phyloP scores from a whole-genome alignment of 2,113 vertebrate species.

The Podilymbus podiceps region DNA sequence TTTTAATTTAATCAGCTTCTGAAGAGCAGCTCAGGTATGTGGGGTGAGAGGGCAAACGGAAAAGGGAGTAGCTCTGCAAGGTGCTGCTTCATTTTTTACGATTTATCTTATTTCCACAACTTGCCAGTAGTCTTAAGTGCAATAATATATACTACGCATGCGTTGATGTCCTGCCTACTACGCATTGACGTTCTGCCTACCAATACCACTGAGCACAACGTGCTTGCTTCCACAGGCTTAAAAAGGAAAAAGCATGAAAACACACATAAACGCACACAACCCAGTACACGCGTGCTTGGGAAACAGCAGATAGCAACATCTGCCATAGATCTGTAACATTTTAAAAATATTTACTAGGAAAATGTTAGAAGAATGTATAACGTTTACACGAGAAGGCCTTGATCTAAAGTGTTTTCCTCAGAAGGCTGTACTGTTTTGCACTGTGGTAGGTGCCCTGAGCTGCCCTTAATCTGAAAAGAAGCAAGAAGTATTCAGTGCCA shows the following conservation, averaged over 20 bases:
- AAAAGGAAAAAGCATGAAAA: neutral
- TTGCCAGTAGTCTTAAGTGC: neutral
- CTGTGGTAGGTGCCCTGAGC: neutral
- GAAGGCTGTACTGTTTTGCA: neutral
- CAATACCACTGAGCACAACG: neutral
- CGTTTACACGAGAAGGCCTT: neutral
- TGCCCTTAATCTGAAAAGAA: neutral
- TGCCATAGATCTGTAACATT: conserved; percentile 1
- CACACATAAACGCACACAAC: neutral
- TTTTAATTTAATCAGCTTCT: neutral
- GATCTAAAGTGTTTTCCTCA: neutral
- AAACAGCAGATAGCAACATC: conserved; percentile 23
- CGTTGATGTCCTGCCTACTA: too few species aligned
- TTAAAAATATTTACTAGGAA: conserved; percentile 14
- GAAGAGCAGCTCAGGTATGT: neutral
- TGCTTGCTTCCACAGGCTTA: neutral
- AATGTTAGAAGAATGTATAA: conserved; percentile 9
- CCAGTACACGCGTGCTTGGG: neutral
- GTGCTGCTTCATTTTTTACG: neutral
- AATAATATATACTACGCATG: neutral
- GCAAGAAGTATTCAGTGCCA: neutral
- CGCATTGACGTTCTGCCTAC: neutral
- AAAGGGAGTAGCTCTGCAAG: neutral
- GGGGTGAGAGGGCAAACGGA: neutral
- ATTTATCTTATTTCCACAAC: neutral